Evolutionary conservation across 2,888 invertebrate species (phyloP), one percentile per base, ranked within the genome.

Genomic region (Melipona bicolor): DNA sequence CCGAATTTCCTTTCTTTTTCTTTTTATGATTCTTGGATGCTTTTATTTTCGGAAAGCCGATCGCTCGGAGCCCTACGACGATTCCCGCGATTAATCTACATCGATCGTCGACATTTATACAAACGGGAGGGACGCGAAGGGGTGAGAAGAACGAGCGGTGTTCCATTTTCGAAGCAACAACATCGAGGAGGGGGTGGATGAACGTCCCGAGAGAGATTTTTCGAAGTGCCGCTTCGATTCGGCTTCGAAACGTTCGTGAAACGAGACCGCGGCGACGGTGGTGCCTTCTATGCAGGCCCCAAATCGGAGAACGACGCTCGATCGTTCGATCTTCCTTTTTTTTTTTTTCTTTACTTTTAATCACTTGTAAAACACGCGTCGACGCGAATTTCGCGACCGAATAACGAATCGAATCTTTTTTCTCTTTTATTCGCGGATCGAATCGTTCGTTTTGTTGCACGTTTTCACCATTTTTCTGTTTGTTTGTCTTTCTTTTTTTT

Each of bases 61-160:
- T 80, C 87, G 86, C 77, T 88, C 90, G 87, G 86, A 80, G 85
- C 87, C 79, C 82, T 85, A 87, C 90, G 88, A 87, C 87, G 87
- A 84, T 83, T 88, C 81, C 21, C 83, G 88, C 88, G 91, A 90
- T 92, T 92, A 61, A 92, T 92, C 92, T 93, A 94, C 92, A 93
- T 91, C 90, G 90, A 93, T 92, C 87, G 90, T 91, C 91, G 92
- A 89, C 84, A 67, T 83, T 83, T 83, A 77, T 83, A 83, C 83
- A 83, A 83, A 84, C 32, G 68, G 62, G 62, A 54, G 84, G 49
- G 74, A 27, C 68, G 70, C 64, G 50, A 61, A 27, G 61, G 65
- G 27, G 27, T 21, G 49, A 32, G 62, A 71, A 21, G 54, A 52
- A 70, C 59, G 79, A 65, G 50, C 52, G 65, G 69, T 69, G 74